Conservation (phyloP, 2,888 invertebrate genomes). For the Rotaria macrura region DNA sequence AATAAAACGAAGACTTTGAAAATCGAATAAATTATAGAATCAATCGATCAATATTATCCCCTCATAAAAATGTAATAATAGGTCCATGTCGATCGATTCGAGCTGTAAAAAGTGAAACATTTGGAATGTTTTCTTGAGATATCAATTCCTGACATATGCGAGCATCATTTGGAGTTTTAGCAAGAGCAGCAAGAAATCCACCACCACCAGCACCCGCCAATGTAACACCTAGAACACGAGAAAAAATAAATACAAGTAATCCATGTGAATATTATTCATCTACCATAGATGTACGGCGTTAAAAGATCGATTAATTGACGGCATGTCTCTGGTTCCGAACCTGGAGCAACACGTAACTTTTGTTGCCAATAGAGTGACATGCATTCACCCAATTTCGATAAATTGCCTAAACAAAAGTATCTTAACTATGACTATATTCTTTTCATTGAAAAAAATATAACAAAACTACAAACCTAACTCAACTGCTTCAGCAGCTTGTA, state of each 20-base stretch:
- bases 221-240: constrained; percentile 10
- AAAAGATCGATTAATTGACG: constrained; percentile 24
- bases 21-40: too few species aligned
- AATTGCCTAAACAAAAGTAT: constrained; percentile 19
- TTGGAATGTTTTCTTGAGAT: not conserved
- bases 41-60: too few species aligned
- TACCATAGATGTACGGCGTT: constrained; percentile 27
- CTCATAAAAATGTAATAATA: not conserved
- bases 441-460: not conserved
- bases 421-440: too few species aligned
- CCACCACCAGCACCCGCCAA: constrained; percentile 33
- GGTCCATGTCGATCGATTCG: not conserved
- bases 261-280: too few species aligned
- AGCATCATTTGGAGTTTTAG: constrained; percentile 9
- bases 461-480: not conserved
- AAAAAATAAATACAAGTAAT: too few species aligned
- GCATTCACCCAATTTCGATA: constrained; percentile 21
- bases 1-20: too few species aligned
- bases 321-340: constrained; percentile 30
- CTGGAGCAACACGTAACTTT: constrained; percentile 31
- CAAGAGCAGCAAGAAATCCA: constrained; percentile 27
- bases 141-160: not conserved
- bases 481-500: constrained; percentile 23
- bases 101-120: not conserved
- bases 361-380: constrained; percentile 26